Evolutionary conservation across 2,888 invertebrate genomes (phyloP).

Genomic region (Dioctria rufipes): DNA sequence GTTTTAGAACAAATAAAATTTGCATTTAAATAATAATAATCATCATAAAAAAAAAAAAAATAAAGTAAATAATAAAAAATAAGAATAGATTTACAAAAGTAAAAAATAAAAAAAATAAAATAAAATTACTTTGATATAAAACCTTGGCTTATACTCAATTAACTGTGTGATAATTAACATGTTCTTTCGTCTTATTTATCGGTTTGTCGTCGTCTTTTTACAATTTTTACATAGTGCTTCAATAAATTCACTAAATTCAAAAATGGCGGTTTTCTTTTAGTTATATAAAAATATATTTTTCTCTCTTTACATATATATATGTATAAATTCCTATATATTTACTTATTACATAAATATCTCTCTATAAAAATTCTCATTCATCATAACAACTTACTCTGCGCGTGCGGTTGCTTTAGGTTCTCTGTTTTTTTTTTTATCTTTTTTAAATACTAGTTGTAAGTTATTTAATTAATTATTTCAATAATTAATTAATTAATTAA

Average conservation of each 20-base stretch:
- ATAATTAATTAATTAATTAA: neutral
- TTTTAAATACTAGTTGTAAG: constrained; percentile 43
- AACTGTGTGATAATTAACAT: constrained; percentile 42
- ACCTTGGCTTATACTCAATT: constrained; percentile 48
- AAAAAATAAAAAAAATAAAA: constrained; percentile 33
- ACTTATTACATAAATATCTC: constrained; percentile 40
- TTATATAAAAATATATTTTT: constrained; percentile 49
- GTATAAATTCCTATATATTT: constrained; percentile 52
- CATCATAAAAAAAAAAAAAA: too few relatives aligned
- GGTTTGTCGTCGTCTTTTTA: constrained; percentile 24
- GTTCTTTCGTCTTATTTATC: constrained; percentile 9
- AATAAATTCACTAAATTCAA: constrained; percentile 47
- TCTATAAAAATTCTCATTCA: constrained; percentile 51
- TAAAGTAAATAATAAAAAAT: too few relatives aligned
- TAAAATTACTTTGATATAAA: constrained; percentile 42
- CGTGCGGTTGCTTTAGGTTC: constrained; percentile 33
- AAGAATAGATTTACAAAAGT: constrained; percentile 2
- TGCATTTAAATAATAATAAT: constrained; percentile 45
- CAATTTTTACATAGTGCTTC: constrained; percentile 49
- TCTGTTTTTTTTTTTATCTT: too few relatives aligned
- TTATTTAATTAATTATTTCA: neutral
- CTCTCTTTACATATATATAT: constrained; percentile 47
- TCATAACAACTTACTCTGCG: constrained; percentile 49
- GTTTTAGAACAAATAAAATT: constrained; percentile 44
- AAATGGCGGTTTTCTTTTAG: constrained; percentile 46